Base-by-base conservation (phyloP, 1,140 invertebrate genomes). In the Polyergus mexicanus region DNA sequence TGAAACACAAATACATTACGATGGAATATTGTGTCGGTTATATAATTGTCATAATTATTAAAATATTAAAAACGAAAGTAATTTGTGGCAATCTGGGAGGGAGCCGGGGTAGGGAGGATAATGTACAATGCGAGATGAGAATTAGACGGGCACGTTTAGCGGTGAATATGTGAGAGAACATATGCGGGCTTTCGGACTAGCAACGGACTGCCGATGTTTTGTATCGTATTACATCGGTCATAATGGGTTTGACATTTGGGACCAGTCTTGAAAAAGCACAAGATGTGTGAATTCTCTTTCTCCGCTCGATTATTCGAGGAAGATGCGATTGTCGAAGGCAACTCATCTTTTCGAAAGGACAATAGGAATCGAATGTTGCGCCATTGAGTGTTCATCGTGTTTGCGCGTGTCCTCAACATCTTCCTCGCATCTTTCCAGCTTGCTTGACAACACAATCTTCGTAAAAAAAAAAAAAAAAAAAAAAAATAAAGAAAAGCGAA, bases 201-300 rank as follows among this genome's bases (percentile, higher is more conserved):
- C 54, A 66, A 68, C 63, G 63, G 76, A 69, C 47, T 22, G 47
- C 16, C 76, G 62, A 68, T 47, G 76, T 69, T 80, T 80, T 69
- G 44, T 80, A 38, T 81, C 51, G 78, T 60, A 44, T 81, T 58
- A 58, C 32, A 74, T 83, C 66, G 54, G 38, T 83, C 41, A 72
- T 60, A 72, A 74, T 74, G 54, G 54, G 78, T 83, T 72, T 60
- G 68, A 83, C 68, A 60, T 83, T 83, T 83, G 78, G 78, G 78
- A 83, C 78, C 78, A 83, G 69, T 56, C 69, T 22, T 28, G 66
- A 22, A 41, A 16, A 77, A 7, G 19, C 13, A 38, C 47, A 51
- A 51, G 22, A 74, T 38, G 38, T 65, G 62, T 51, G 56, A 35
- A 32, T 77, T 78, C 74, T 85, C 44, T 77, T 84, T 84, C 71